phyloP scores from a whole-genome alignment of 1,140 invertebrate species.

The Drosophila guanche region DNA sequence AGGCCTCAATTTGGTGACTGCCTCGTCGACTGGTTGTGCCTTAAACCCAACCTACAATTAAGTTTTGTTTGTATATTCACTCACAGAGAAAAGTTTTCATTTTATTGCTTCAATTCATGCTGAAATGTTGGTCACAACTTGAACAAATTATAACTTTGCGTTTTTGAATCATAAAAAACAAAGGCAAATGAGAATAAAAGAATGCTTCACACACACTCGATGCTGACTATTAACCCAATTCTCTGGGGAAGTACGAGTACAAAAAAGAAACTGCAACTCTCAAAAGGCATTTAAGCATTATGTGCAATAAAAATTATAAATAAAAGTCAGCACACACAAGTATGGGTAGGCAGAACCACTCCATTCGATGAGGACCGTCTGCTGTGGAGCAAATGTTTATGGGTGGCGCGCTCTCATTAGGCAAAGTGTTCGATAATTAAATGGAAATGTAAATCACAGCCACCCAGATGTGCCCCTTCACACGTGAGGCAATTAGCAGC shows the following conservation, averaged over 20 bases:
- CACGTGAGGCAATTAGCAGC: conserved; percentile 56
- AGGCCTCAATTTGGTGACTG: no score
- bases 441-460: conserved; percentile 56
- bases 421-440: conserved; percentile 65
- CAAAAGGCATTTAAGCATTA: conserved; percentile 58
- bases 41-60: no score
- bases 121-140: conserved; percentile 6
- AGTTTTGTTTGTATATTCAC: no score
- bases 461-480: background rate
- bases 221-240: conserved; percentile 65
- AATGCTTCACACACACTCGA: conserved; percentile 12
- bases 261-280: conserved; percentile 60
- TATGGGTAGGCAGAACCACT: background rate
- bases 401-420: conserved; percentile 49
- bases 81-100: background rate
- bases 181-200: conserved; percentile 14
- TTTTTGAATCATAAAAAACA: conserved; percentile 19
- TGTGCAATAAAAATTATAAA: conserved; percentile 68
- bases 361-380: conserved; percentile 10
- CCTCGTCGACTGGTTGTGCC: no score
- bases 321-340: conserved; percentile 31
- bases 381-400: conserved; percentile 36
- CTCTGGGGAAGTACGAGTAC: conserved; percentile 15
- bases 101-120: background rate
- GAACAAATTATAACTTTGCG: conserved; percentile 30